Evolutionary conservation across 2,888 invertebrate species (phyloP).

Genomic region (Synergus gifuensis): DNA sequence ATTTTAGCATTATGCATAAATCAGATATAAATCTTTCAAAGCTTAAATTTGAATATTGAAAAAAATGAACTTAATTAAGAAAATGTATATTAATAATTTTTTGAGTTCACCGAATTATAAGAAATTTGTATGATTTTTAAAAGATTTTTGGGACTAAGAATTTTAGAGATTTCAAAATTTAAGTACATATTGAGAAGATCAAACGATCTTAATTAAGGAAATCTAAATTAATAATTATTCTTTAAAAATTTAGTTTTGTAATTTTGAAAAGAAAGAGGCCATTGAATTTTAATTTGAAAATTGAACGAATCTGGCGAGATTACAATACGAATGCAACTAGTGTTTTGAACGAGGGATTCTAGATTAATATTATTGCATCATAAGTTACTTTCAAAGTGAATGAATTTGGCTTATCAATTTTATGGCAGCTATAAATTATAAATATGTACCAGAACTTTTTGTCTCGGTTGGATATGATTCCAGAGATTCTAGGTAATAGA

Average conservation of each 20-base stretch:
- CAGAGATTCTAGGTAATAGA: too few species aligned
- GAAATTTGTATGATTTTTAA: too few species aligned
- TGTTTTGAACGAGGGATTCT: background rate
- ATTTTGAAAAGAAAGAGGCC: background rate
- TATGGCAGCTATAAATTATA: too few species aligned
- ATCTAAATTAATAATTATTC: background rate
- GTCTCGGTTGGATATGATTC: too few species aligned
- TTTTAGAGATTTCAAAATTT: too few species aligned
- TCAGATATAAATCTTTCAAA: background rate
- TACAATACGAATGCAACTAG: slow-evolving; percentile 13
- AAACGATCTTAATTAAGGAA: too few species aligned
- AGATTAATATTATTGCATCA: slow-evolving; percentile 8
- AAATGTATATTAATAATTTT: background rate
- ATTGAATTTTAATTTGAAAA: background rate
- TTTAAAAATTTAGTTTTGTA: background rate
- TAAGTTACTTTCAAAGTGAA: background rate
- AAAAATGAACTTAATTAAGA: background rate
- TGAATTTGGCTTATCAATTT: background rate
- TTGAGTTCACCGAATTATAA: too few species aligned
- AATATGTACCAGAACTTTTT: too few species aligned
- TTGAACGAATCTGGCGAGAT: background rate
- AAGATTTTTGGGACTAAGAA: too few species aligned
- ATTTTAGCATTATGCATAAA: background rate
- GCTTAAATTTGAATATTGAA: background rate
- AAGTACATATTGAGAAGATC: too few species aligned